Evolutionary conservation across 2,113 vertebrate genomes (phyloP).

Genomic region (Heterotilapia buettikoferi): DNA sequence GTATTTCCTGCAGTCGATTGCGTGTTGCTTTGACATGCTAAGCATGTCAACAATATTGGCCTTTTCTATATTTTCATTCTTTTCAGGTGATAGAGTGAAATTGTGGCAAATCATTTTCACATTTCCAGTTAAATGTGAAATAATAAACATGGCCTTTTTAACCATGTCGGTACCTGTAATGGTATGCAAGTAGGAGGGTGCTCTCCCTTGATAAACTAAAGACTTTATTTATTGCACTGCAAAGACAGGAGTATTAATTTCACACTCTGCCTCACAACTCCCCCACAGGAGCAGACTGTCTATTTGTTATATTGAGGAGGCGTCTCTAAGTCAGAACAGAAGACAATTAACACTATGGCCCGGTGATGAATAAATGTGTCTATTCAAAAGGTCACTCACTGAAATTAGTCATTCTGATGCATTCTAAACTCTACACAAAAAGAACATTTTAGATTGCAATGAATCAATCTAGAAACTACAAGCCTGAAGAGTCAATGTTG

Average conservation of each 20-base stretch:
- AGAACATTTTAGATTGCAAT: not conserved
- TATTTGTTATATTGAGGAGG: constrained; percentile 47
- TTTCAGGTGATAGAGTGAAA: not conserved
- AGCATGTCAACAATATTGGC: not conserved
- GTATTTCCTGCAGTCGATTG: not conserved
- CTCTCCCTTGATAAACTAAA: constrained; percentile 27
- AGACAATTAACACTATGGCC: constrained; percentile 44
- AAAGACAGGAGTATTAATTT: constrained; percentile 56
- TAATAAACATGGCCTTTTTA: constrained; percentile 17
- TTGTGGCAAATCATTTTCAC: constrained; percentile 15
- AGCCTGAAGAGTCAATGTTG: not conserved
- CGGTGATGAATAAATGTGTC: constrained; percentile 28
- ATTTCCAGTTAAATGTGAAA: constrained; percentile 27
- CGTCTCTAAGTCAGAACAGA: constrained; percentile 20
- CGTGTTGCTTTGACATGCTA: not conserved
- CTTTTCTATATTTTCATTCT: not conserved
- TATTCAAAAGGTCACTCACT: constrained; percentile 36
- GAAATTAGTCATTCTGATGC: constrained; percentile 7
- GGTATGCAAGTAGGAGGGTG: constrained; percentile 17
- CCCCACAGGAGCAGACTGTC: constrained; percentile 31
- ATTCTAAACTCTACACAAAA: not conserved
- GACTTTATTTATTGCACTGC: constrained; percentile 51
- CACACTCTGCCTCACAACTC: constrained; percentile 59
- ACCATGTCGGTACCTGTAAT: constrained; percentile 15
- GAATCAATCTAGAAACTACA: not conserved